Evolutionary conservation across 2,797 vertebrate genomes (phyloP), one percentile per base, ranked within the genome.

Genomic region (Tenualosa ilisha): DNA sequence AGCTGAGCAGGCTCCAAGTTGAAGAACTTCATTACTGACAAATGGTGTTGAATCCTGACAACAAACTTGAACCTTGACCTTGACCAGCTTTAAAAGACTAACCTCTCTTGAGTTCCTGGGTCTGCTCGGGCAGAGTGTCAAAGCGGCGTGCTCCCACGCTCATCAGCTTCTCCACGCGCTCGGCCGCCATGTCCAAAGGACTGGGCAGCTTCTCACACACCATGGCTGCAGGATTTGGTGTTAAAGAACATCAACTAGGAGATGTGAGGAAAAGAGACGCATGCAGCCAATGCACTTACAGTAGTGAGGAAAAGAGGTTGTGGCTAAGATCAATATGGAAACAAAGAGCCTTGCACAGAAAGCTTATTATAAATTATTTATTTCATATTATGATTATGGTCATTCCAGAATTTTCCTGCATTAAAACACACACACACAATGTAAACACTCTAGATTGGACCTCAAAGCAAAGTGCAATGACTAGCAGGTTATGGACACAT

Each of bases 121-220:
- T 98, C 92, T 96, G 91, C 2, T 92, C 89, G 0, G 97, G 98
- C 43, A 99, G 92, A 0, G 96, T 96, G 90, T 99, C 97, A 85
- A 99, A 99, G 0, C 92, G 91, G 56, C 95, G 94, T 0, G 94
- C 91, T 83, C 97, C 97, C 0, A 96, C 90, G 56, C 96, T 98
- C 95, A 99, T 95, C 87, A 99, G 94, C 59, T 93, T 98, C 91
- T 99, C 98, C 88, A 98, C 97, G 72, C 97, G 94, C 92, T 99
- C 98, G 0, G 94, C 92, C 0, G 93, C 15, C 40, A 99, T 96
- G 68, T 98, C 97, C 81, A 97, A 92, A 0, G 98, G 98, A 89
- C 97, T 97, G 11, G 98, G 98, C 53, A 99, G 95, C 87, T 97
- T 99, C 89, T 94, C 95, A 89, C 98, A 99, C 86, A 97, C 98